These are phyloP conservation scores for Todiramphus saurophagus DNA, from an alignment of 2,113 vertebrate genomes.

Conservation along the genomic window DNA sequence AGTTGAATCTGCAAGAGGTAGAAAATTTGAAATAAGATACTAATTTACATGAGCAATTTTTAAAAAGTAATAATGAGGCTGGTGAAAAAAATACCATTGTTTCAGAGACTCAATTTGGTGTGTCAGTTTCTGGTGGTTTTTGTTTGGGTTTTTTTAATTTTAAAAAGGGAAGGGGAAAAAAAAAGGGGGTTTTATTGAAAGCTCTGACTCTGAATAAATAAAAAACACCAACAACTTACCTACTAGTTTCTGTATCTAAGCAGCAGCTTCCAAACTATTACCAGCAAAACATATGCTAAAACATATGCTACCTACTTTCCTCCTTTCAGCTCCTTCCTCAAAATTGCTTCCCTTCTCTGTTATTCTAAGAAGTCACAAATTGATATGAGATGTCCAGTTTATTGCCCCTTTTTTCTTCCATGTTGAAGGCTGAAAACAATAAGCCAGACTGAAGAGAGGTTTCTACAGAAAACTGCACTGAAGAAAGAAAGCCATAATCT, in stretches of 20 bases:
- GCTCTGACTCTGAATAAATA: neutral
- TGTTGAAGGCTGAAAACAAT: fast-evolving
- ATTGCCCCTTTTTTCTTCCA: neutral
- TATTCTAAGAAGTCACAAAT: neutral
- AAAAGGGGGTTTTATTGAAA: neutral
- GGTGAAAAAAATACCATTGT: neutral
- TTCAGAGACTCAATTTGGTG: neutral
- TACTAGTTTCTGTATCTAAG: neutral
- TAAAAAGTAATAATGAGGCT: neutral
- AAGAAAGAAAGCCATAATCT: neutral
- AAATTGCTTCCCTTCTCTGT: neutral
- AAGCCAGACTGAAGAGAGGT: neutral
- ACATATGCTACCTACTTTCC: neutral
- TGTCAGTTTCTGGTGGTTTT: neutral
- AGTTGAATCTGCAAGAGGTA: neutral
- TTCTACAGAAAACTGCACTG: neutral
- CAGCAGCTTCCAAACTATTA: neutral
- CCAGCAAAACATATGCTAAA: neutral
- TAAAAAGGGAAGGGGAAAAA: too few relatives aligned
- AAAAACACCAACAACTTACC: neutral
- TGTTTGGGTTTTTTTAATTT: neutral
- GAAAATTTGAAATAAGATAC: neutral
- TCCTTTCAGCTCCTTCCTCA: neutral
- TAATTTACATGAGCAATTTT: neutral
- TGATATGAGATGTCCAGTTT: neutral